phyloP scores from a whole-genome alignment of 53 echinoderm and acorn worm genomes.

The Crossaster papposus region DNA sequence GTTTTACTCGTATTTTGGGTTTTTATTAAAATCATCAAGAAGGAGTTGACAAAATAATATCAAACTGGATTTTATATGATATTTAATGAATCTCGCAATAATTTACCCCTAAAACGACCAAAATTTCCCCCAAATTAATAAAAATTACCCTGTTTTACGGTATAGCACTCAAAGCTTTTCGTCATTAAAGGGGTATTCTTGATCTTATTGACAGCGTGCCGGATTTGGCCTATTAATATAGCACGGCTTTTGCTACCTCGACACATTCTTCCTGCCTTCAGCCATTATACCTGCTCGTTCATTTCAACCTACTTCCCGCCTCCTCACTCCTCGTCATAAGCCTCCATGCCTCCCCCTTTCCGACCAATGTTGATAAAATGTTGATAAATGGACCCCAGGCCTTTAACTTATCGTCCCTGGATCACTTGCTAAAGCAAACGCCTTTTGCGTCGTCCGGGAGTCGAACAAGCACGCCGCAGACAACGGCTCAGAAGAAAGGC shows the following conservation, averaged over 20 bases:
- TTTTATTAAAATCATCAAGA: too few species aligned
- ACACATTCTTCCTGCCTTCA: constrained; percentile 13
- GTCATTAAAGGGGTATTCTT: too few species aligned
- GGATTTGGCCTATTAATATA: background rate
- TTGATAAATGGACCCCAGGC: background rate
- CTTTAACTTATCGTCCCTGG: background rate
- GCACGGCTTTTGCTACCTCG: background rate
- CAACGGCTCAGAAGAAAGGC: background rate
- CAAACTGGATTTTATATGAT: too few species aligned
- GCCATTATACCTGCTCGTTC: background rate
- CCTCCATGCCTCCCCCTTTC: background rate
- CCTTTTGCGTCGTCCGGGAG: background rate
- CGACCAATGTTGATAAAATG: constrained; percentile 2
- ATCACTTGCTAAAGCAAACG: background rate
- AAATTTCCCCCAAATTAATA: too few species aligned
- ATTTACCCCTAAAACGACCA: too few species aligned
- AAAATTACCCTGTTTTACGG: too few species aligned
- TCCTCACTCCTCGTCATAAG: background rate
- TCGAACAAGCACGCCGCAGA: background rate
- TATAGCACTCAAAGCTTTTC: too few species aligned
- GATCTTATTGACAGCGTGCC: too few species aligned
- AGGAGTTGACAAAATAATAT: too few species aligned
- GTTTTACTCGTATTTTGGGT: too few species aligned
- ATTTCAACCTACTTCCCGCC: background rate
- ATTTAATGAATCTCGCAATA: too few species aligned